phyloP scores from a whole-genome alignment of 1,140 invertebrate genomes.

The Trachymyrmex cornetzi region DNA sequence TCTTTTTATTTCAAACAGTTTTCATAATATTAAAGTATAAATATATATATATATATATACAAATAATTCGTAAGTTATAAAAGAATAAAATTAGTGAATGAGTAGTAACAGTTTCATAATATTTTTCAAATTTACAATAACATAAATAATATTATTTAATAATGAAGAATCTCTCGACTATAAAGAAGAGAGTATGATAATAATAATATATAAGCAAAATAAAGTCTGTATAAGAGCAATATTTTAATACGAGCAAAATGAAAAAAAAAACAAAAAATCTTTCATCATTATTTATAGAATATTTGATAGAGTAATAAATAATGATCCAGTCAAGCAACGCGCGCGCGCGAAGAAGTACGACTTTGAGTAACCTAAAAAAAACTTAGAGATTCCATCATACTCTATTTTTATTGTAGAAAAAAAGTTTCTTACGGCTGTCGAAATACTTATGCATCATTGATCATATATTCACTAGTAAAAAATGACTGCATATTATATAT shows the following conservation, averaged over 20 bases:
- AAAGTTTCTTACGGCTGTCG: not conserved
- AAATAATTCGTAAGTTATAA: not conserved
- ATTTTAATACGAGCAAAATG: not conserved
- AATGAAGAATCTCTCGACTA: not conserved
- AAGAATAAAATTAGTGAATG: not conserved
- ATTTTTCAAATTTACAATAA: not conserved
- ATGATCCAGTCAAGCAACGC: not conserved
- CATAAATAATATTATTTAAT: not conserved
- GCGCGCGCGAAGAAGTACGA: not conserved
- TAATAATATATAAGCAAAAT: not conserved
- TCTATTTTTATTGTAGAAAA: slow-evolving; percentile 48
- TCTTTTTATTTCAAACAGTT: not conserved
- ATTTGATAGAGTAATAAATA: slow-evolving; percentile 11
- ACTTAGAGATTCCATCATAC: slow-evolving; percentile 9
- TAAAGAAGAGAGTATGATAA: not conserved
- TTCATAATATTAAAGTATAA: not conserved
- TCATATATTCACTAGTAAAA: not conserved
- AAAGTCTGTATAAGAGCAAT: not conserved
- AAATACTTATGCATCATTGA: slow-evolving; percentile 29
- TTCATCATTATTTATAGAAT: not conserved
- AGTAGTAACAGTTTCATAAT: not conserved
- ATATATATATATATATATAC: not conserved
- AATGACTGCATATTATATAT: not conserved
- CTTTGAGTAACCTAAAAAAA: slow-evolving; percentile 41
- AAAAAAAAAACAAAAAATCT: not conserved